Evolutionary conservation across 2,797 vertebrate species (phyloP).

Genomic region (Silurus aristotelis): DNA sequence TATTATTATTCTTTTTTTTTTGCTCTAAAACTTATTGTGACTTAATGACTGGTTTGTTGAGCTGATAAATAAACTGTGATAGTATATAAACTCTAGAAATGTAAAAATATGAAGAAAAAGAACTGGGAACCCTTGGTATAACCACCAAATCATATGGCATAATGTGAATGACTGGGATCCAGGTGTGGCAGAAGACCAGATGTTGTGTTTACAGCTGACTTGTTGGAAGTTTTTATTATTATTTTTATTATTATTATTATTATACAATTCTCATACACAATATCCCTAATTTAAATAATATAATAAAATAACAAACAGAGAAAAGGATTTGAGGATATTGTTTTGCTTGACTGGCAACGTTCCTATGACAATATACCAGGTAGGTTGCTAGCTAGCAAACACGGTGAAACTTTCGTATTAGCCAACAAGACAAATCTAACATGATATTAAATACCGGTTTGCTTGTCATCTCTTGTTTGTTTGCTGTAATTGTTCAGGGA

Average conservation of each 20-base stretch:
- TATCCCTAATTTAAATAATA: background rate
- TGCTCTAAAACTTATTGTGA: background rate
- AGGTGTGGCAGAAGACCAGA: background rate
- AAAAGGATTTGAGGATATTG: background rate
- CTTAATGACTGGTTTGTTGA: background rate
- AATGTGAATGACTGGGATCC: background rate
- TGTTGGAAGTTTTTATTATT: background rate
- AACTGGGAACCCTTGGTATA: background rate
- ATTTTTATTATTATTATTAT: no score
- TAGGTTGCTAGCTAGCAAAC: background rate
- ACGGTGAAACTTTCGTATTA: slow-evolving; percentile 17
- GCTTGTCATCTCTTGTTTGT: background rate
- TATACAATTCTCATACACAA: no score
- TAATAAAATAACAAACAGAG: background rate
- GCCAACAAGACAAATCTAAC: background rate
- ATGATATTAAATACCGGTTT: background rate
- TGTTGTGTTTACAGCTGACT: slow-evolving; percentile 25
- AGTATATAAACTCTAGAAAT: background rate
- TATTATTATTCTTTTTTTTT: no score
- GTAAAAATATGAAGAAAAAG: background rate
- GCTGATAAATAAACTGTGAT: background rate
- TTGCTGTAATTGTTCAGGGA: background rate
- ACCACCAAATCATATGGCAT: background rate
- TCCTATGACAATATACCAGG: background rate
- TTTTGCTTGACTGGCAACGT: background rate